Percentiles rank a stretch among this genome's conserved stretches.
Evolutionary conservation across 2,888 invertebrate genomes (phyloP).

Genomic region (Sinodicranocentrus sp.): DNA sequence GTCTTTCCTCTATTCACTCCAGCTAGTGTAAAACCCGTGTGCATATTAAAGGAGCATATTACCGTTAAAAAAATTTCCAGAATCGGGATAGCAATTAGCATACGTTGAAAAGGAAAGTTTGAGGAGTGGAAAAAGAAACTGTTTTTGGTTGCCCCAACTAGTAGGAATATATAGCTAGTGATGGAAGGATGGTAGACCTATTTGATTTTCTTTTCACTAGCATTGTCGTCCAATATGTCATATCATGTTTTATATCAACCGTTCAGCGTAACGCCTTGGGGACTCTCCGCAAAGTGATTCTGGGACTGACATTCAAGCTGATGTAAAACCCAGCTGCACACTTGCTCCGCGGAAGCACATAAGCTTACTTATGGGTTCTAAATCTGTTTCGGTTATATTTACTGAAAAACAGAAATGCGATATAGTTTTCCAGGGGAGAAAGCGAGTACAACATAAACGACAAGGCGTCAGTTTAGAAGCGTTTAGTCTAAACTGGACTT

Average conservation of each 20-base stretch:
- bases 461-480: background rate
- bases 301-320: background rate
- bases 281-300: constrained; percentile 11
- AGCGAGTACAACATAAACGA: background rate
- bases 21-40: no score
- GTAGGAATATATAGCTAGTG: background rate
- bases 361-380: no score
- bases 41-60: no score
- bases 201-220: background rate
- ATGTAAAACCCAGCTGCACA: background rate
- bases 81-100: no score
- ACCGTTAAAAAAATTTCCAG: no score
- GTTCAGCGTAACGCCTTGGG: background rate
- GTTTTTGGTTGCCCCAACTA: background rate
- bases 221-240: background rate
- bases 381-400: background rate
- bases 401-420: background rate
- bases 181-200: background rate
- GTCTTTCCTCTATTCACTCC: no score
- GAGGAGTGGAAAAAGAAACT: no score
- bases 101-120: no score
- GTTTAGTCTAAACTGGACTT: constrained; percentile 10
- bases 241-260: background rate
- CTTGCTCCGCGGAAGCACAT: background rate
- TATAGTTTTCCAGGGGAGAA: background rate